Base-by-base conservation (phyloP, 2,888 invertebrate species). In the Andrena dorsata region DNA sequence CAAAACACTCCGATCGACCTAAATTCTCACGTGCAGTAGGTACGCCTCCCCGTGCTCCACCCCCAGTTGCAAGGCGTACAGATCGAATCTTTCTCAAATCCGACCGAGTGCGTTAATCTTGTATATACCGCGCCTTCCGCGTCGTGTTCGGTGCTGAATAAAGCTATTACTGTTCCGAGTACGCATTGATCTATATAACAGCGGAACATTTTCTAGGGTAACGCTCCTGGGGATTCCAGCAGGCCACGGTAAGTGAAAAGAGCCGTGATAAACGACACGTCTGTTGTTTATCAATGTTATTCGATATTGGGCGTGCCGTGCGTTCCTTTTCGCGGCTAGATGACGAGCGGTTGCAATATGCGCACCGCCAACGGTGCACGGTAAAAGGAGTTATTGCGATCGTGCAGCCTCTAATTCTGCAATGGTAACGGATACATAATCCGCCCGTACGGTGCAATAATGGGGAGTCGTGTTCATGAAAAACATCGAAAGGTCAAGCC, bases 221-320 rank as follows among this genome's bases (percentile, higher is more conserved):
- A 5, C 35, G 41, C 58, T 6, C 16, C 6, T 6, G 26, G 23
- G 76, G n/a, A 49, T 75, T 75, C 76, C 47, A 20, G 69, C 20
- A 20, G 23, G 30, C 0, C 32, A 10, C 16, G n/a, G 35, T 56
- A 68, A 72, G 68, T 28, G 80, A 66, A 77, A 77, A 77, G 58
- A 61, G 7, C 3, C 13, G 65, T 72, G 77, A 77, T 68, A 49
- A 28, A 77, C 47, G 77, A 51, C 47, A 20, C 66, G 72, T 49
- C 77, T 56, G 76, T 68, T 80, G 41, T 80, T 76, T 80, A 80
- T 80, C 71, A 80, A 72, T 66, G 80, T 76, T 76, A 76, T 51
- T 72, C 78, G 71, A 76, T 80, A 80, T 76, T 71, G 61, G 66
- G 63, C 41, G 32, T 47, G 58, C 56, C 47, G 49, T 58, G 68